phyloP scores from a whole-genome alignment of 2,888 invertebrate species.

The Reticulitermes lucifugus region DNA sequence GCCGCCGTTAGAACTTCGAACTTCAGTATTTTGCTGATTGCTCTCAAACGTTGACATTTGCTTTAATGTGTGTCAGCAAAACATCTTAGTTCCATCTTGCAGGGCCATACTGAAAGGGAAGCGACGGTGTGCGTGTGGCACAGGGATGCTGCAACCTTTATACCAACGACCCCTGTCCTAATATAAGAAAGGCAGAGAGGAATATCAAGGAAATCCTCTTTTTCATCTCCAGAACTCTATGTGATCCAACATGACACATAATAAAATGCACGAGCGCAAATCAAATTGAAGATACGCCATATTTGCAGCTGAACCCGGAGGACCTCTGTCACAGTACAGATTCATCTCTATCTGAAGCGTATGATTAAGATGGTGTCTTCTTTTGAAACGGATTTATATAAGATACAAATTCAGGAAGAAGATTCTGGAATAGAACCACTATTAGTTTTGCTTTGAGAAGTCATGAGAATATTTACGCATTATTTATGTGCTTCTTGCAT shows the following conservation, averaged over 20 bases:
- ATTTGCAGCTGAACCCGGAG: background rate
- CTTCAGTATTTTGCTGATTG: too few relatives aligned
- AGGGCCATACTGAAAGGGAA: background rate
- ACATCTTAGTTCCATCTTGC: background rate
- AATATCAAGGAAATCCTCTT: conserved; percentile 13
- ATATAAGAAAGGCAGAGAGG: background rate
- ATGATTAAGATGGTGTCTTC: background rate
- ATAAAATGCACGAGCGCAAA: conserved; percentile 16
- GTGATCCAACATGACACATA: conserved; percentile 6
- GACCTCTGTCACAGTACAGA: background rate
- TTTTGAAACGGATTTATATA: background rate
- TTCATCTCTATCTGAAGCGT: background rate
- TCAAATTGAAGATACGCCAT: background rate
- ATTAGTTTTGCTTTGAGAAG: too few relatives aligned
- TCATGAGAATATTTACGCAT: too few relatives aligned
- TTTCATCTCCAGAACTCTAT: background rate
- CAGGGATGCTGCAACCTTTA: background rate
- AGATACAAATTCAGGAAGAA: too few relatives aligned
- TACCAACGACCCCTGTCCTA: background rate
- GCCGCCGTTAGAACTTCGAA: too few relatives aligned
- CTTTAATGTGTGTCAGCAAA: too few relatives aligned
- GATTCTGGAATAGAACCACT: too few relatives aligned
- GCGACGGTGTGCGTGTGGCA: background rate
- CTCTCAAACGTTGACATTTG: too few relatives aligned
- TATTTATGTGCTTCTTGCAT: too few relatives aligned